Evolutionary conservation across 2,113 vertebrate genomes (phyloP).

Genomic region (Thomomys bottae): DNA sequence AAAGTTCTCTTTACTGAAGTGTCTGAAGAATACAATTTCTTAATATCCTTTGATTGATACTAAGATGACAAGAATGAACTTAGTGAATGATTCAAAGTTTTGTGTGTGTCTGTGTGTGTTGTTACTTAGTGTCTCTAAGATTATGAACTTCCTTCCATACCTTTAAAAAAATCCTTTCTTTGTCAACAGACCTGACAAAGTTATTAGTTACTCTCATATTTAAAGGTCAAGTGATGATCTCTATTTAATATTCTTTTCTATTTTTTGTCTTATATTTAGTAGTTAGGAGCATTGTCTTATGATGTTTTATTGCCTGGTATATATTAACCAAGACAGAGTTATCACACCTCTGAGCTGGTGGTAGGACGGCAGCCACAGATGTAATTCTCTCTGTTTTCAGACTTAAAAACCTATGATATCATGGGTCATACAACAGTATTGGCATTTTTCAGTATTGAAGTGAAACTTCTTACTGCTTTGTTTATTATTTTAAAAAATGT

Average conservation of each 20-base stretch:
- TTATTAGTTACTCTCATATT: neutral
- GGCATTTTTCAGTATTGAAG: neutral
- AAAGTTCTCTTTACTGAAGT: neutral
- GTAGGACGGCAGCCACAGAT: neutral
- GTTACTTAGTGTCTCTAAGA: neutral
- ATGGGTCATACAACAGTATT: neutral
- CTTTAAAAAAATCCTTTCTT: neutral
- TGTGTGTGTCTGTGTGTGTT: neutral
- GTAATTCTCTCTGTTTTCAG: neutral
- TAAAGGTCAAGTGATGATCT: neutral
- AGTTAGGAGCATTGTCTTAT: slow-evolving; percentile 15
- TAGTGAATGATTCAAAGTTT: neutral
- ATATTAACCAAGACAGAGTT: neutral
- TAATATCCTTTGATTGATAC: neutral
- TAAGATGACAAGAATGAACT: slow-evolving; percentile 5
- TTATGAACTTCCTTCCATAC: neutral
- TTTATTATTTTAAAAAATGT: neutral
- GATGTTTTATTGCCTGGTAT: neutral
- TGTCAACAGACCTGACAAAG: neutral
- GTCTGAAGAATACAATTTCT: neutral
- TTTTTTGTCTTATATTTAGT: neutral
- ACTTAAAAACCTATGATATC: neutral
- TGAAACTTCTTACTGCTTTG: neutral
- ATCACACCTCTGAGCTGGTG: neutral
- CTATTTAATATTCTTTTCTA: neutral